Percentiles rank a stretch among this genome's conserved stretches.
phyloP scores from a whole-genome alignment of 2,113 vertebrate genomes.

The Rousettus leschenaultii region DNA sequence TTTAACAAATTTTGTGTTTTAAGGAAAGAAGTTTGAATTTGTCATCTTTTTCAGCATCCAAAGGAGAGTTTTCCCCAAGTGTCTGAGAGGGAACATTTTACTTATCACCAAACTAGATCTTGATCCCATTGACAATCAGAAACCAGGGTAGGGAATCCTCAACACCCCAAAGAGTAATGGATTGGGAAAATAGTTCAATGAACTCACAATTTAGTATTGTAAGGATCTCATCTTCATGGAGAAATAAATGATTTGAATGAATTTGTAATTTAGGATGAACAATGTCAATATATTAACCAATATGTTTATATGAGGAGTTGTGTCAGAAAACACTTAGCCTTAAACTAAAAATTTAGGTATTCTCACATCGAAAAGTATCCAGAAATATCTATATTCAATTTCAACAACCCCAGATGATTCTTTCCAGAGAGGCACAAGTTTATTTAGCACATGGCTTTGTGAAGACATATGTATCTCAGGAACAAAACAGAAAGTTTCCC shows the following conservation, averaged over 20 bases:
- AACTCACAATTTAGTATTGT: neutral
- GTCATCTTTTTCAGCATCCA: neutral
- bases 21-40: neutral
- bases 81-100: neutral
- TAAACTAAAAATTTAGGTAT: neutral
- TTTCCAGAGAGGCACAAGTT: neutral
- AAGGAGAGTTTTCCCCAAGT: neutral
- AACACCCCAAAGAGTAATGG: neutral
- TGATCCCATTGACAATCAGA: neutral
- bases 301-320: neutral
- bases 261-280: neutral
- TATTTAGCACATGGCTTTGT: neutral
- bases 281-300: neutral
- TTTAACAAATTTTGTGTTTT: neutral
- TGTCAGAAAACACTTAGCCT: neutral
- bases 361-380: neutral
- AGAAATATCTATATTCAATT: slow-evolving; percentile 21
- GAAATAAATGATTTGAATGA: neutral
- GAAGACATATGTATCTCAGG: neutral
- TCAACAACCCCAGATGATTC: neutral
- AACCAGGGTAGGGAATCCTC: neutral
- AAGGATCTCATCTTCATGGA: neutral
- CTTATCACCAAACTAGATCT: neutral
- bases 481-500: neutral
- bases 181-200: neutral